Percentiles rank a stretch among this genome's conserved stretches.
Conservation (phyloP, 2,113 vertebrate genomes). For the Elgaria multicarinata region DNA sequence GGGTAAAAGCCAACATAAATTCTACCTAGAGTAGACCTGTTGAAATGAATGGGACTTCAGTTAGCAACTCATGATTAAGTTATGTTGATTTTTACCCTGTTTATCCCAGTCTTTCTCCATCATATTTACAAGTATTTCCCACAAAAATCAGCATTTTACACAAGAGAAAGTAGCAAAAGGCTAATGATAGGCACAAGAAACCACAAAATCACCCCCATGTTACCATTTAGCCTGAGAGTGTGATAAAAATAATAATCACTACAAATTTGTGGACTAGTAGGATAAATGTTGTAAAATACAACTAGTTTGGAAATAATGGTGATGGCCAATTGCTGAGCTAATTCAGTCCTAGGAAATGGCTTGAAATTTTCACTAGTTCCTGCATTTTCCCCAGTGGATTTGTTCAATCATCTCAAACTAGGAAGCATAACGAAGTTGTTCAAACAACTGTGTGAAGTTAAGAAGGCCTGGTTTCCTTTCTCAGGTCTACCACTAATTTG, state of each 20-base stretch:
- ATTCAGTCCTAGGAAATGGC: neutral
- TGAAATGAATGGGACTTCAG: no score
- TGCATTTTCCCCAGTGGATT: neutral
- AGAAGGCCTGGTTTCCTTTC: neutral
- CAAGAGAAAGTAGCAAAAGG: neutral
- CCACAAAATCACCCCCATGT: neutral
- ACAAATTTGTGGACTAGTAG: neutral
- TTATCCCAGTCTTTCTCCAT: no score
- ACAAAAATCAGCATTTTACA: neutral
- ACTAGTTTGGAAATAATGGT: neutral
- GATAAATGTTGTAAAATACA: neutral
- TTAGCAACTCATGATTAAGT: no score
- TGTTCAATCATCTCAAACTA: neutral
- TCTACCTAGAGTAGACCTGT: no score
- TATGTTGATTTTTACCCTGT: neutral
- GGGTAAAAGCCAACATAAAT: no score
- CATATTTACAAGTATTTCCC: neutral
- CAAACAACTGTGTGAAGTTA: neutral
- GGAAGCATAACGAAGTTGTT: neutral
- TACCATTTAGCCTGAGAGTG: neutral
- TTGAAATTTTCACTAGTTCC: neutral
- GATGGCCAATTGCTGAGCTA: neutral
- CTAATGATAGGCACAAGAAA: neutral
- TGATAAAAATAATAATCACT: neutral
- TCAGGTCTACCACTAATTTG: neutral